Conservation (phyloP, 2,888 invertebrate genomes). For the Agrochola macilenta region DNA sequence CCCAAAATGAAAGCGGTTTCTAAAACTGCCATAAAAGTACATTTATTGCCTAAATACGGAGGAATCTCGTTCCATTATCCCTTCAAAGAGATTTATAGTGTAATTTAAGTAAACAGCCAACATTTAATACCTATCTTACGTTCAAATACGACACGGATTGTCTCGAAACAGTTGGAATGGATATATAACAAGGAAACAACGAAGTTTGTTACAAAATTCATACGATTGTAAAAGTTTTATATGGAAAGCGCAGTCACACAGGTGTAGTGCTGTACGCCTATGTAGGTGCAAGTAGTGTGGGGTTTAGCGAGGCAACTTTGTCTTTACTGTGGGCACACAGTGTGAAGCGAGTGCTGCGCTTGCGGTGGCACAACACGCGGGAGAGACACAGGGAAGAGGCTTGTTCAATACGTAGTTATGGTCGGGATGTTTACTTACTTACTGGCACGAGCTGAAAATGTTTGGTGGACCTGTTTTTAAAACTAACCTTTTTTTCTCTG, state of each 20-base stretch:
- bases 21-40: conserved; percentile 1
- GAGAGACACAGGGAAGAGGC: conserved; percentile 5
- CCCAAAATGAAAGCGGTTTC: conserved; percentile 2
- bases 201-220: conserved; percentile 48
- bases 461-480: neutral
- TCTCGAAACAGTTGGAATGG: conserved; percentile 16
- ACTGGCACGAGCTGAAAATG: neutral
- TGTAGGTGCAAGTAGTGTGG: conserved; percentile 26
- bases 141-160: conserved; percentile 33
- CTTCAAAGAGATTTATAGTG: conserved; percentile 16
- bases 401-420: conserved; percentile 33
- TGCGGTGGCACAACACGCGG: conserved; percentile 24
- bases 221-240: conserved; percentile 66
- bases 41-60: conserved; percentile 25
- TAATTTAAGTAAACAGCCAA: conserved; percentile 1
- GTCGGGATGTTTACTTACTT: conserved; percentile 24
- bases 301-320: conserved; percentile 52
- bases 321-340: conserved; percentile 49
- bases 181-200: conserved; percentile 21
- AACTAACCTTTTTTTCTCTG: neutral
- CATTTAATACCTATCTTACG: conserved; percentile 29
- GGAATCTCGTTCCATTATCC: conserved; percentile 32
- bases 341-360: conserved; percentile 22
- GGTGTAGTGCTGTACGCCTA: neutral
- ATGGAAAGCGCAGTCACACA: conserved; percentile 42